Evolutionary conservation across 2,797 vertebrate species (phyloP), one percentile per base, ranked within the genome.

Genomic region (Epinephelus malabaricus): DNA sequence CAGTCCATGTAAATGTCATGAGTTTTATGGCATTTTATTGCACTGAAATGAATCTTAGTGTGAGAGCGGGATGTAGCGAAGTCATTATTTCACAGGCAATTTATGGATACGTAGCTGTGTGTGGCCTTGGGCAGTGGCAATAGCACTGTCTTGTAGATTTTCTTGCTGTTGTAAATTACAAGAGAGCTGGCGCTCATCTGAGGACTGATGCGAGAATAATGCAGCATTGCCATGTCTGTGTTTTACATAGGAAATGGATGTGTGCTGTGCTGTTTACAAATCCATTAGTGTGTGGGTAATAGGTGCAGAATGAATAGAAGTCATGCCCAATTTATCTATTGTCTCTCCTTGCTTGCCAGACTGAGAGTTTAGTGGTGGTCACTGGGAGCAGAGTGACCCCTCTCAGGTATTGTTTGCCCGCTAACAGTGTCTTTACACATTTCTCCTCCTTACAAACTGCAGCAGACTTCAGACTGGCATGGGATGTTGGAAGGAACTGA

Each of bases 401-500:
- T 86, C 81, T 87, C 73, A 86, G 78, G 81, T 86, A 75, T 83
- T 86, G 78, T 84, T 84, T 65, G 72, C 60, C 65, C 2, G 18
- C 72, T 86, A 83, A 87, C 63, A 84, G 81, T 60, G 82, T 85
- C 86, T 85, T 89, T 83, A 86, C 90, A 92, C 88, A 85, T 89
- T 81, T 68, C 34, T 82, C 82, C 86, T 73, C 80, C 81, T 85
- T 74, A 79, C 72, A 84, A 84, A 92, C 81, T 38, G 82, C 87
- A 70, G 79, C 85, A 55, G 87, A 74, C 63, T 73, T 82, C 54
- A 74, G 72, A 86, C 83, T 89, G 85, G 87, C 84, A 81, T 67
- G 70, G 79, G 81, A 75, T 73, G 82, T 69, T 78, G 81, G 87
- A 78, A 71, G 78, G 86, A 88, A 81, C 53, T 53, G 78, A 51